Base-by-base conservation (phyloP, 2,113 vertebrate species). In the Entelurus aequoreus region DNA sequence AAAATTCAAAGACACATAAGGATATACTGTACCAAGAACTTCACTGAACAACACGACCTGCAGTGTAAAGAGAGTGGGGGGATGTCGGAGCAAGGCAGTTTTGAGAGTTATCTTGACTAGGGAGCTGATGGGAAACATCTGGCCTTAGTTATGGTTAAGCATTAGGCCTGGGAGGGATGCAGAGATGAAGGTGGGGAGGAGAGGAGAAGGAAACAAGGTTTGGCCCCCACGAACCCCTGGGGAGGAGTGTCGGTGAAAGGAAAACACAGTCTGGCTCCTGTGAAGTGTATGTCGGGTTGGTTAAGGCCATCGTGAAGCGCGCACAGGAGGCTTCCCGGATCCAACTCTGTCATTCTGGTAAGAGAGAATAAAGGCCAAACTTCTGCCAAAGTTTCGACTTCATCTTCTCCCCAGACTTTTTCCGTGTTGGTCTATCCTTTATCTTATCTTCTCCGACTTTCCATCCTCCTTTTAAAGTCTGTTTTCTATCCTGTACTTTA, bases 41-140 rank as follows among this genome's bases (percentile, higher is more conserved):
- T 64, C 44, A 21, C 21, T 64, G 60, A 46, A 55, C 76, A 54
- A 79, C 61, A 71, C 73, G 60, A 61, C 70, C 8, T 66, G 38
- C 49, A 57, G 42, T 63, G 58, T 48, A 49, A 37, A 48, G 7
- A 35, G 13, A 64, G 62, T 49, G 54, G 55, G 54, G 55, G 60
- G 50, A 63, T 70, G 73, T 42, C 8, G 63, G 59, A 70, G 72
- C 11, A 21, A 51, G 60, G 62, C 64, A 48, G 79, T 57, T 73
- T 65, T 61, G 58, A 61, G 67, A 72, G 71, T 73, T 58, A 44
- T 78, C 68, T 64, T 48, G 21, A 67, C 66, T 72, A 58, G 69
- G 69, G 70, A 69, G 69, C 68, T 86, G 86, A 87, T 82, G 80
- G 47, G 65, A 83, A 69, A 77, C 82, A 86, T 77, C 79, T 69